Conservation (phyloP, 2,113 vertebrate species). For the Myotis brandtii region DNA sequence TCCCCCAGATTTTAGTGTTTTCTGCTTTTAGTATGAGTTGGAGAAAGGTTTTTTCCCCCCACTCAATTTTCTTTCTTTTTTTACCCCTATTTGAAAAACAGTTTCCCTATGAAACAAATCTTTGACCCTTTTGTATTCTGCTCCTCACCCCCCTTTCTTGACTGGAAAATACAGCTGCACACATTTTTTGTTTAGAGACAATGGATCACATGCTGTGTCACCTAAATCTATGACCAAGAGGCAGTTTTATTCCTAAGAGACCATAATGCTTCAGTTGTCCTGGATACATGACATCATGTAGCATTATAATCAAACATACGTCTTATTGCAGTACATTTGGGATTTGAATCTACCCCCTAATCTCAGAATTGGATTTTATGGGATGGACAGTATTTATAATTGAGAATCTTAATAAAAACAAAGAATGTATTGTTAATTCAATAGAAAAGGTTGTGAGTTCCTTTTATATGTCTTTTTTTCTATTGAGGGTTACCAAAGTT, state of each 20-base stretch:
- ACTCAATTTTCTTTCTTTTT: background rate
- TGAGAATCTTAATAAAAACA: slow-evolving; percentile 69
- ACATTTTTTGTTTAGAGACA: slow-evolving; percentile 75
- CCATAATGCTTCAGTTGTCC: slow-evolving; percentile 89
- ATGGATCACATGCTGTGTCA: slow-evolving; percentile 73
- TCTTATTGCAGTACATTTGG: slow-evolving; percentile 80
- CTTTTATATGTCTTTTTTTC: background rate
- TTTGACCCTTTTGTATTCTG: slow-evolving; percentile 66
- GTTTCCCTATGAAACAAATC: slow-evolving; percentile 57
- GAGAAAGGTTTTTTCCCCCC: background rate
- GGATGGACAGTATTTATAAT: slow-evolving; percentile 60
- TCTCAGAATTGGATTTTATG: slow-evolving; percentile 55
- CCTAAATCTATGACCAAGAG: slow-evolving; percentile 82
- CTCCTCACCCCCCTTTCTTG: background rate
- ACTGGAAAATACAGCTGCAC: slow-evolving; percentile 81
- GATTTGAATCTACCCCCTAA: slow-evolving; percentile 84
- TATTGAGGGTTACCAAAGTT: background rate
- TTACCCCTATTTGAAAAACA: slow-evolving; percentile 25
- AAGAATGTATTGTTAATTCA: slow-evolving; percentile 33
- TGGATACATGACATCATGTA: slow-evolving; percentile 88
- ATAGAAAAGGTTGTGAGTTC: background rate
- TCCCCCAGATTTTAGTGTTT: background rate
- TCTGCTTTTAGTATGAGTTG: slow-evolving; percentile 40
- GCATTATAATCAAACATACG: slow-evolving; percentile 88
- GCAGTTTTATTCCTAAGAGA: slow-evolving; percentile 86